These are phyloP conservation scores for Eulemur rubriventer DNA, from an alignment of 2,797 vertebrate genomes.

Conservation along the genomic window DNA sequence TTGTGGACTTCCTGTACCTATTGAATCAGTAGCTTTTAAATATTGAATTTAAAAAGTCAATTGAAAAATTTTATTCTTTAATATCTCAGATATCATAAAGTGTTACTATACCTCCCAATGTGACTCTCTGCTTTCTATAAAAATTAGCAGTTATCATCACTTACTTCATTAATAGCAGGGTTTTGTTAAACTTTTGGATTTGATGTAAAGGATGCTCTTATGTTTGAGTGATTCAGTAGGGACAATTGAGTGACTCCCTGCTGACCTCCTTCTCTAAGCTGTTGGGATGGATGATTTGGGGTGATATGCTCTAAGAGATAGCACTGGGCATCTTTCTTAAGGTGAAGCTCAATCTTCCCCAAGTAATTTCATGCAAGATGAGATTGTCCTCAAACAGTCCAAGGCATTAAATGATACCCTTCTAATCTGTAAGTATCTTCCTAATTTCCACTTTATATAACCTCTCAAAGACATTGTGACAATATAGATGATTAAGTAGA, in stretches of 20 bases:
- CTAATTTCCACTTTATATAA: neutral
- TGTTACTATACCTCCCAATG: neutral
- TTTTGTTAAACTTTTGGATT: neutral
- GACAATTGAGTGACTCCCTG: neutral
- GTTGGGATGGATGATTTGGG: neutral
- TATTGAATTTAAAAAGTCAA: neutral
- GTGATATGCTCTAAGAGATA: neutral
- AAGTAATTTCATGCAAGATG: neutral
- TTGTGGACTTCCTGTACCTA: neutral
- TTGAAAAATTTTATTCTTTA: neutral
- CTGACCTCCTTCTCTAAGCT: neutral
- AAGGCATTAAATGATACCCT: neutral
- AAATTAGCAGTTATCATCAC: neutral
- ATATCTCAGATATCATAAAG: neutral
- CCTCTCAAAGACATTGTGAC: neutral
- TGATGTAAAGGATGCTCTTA: neutral
- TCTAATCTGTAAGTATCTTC: neutral
- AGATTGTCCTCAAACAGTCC: neutral
- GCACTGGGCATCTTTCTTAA: neutral
- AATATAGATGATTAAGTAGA: neutral
- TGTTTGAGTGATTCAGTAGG: neutral
- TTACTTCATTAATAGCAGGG: neutral
- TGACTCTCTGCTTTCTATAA: conserved; percentile 9
- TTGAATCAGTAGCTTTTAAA: neutral
- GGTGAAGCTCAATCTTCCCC: neutral